These are phyloP conservation scores for Chrysolina oricalcia DNA, from an alignment of 2,888 invertebrate species.

Conservation along the genomic window DNA sequence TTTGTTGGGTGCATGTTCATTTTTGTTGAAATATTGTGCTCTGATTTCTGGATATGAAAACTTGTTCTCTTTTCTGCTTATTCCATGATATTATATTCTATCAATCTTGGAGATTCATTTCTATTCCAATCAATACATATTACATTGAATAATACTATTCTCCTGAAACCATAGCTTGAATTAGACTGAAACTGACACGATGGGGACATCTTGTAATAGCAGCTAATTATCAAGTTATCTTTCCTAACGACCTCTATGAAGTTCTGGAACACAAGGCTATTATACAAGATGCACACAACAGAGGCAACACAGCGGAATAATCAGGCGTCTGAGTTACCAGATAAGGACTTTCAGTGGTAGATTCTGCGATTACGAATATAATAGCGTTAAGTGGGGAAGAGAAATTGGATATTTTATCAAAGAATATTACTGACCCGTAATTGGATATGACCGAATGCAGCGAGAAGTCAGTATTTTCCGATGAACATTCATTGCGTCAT, in stretches of 20 bases:
- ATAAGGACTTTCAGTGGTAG: neutral
- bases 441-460: too few relatives aligned
- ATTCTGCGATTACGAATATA: neutral
- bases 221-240: neutral
- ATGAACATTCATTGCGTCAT: too few relatives aligned
- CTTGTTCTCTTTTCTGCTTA: too few relatives aligned
- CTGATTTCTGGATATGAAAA: too few relatives aligned
- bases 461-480: too few relatives aligned
- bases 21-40: too few relatives aligned
- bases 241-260: neutral
- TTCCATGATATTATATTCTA: too few relatives aligned
- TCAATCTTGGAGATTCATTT: too few relatives aligned
- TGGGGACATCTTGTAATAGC: neutral
- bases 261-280: neutral
- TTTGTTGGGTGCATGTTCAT: too few relatives aligned
- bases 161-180: neutral
- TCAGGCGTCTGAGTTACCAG: constrained; percentile 3
- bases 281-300: constrained; percentile 5
- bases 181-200: neutral
- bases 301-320: constrained; percentile 5
- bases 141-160: neutral
- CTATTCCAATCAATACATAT: neutral
- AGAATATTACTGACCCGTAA: too few relatives aligned
- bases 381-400: neutral
- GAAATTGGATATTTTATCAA: neutral